Conservation (phyloP, 2,888 invertebrate genomes). For the Trissolcus japonicus region DNA sequence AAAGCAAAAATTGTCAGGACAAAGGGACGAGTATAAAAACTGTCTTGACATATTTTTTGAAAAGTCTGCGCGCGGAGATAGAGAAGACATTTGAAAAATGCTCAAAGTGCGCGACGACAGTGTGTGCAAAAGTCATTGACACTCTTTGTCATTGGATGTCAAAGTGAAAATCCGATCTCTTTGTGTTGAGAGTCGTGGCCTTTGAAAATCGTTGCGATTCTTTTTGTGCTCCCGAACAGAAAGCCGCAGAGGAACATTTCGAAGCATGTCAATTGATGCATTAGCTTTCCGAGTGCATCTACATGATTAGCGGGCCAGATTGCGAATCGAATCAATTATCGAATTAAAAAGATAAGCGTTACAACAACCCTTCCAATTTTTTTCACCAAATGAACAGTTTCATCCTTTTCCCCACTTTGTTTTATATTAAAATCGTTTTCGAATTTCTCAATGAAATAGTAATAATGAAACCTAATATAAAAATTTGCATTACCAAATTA, state of each 20-base stretch:
- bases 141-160: conserved; percentile 35
- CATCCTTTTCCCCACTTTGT: no score
- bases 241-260: neutral
- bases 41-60: neutral
- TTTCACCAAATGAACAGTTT: no score
- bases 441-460: no score
- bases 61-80: neutral
- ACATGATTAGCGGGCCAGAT: neutral
- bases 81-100: conserved; percentile 13
- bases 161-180: conserved; percentile 35
- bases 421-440: no score
- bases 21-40: neutral
- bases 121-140: conserved; percentile 43
- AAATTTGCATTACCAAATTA: no score
- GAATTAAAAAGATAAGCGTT: no score
- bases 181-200: conserved; percentile 19
- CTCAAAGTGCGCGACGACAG: conserved; percentile 4
- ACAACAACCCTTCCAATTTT: no score
- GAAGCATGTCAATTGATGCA: conserved; percentile 18
- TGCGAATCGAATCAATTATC: neutral
- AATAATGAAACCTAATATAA: no score
- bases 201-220: conserved; percentile 25
- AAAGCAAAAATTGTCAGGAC: no score
- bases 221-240: conserved; percentile 13
- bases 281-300: neutral